Evolutionary conservation across 2,797 vertebrate genomes (phyloP), one percentile per base, ranked within the genome.

Genomic region (Siniperca scherzeri): DNA sequence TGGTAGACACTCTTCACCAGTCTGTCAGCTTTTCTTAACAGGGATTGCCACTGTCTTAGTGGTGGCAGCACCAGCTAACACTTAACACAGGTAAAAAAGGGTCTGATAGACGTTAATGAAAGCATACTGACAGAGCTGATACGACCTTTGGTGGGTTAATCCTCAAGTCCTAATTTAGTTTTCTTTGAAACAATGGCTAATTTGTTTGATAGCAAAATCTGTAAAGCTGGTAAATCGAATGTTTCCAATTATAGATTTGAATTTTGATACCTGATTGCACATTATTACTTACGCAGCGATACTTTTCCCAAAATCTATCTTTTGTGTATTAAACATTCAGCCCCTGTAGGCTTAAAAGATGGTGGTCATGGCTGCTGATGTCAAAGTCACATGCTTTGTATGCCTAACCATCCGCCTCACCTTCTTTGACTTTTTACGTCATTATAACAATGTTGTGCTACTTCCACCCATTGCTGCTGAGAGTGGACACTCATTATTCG

Each of bases 11-110:
- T 88, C 66, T 48, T 80, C 69, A 59, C 67, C 83, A 75, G 87
- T 81, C 85, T 80, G 90, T 93, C 90, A 87, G 87, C 82, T 89
- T 82, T 80, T 82, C 85, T 88, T 88, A 87, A 84, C 84, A 68
- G 76, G 83, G 74, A 86, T 77, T 78, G 74, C 85, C 70, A 79
- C 77, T 82, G 80, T 79, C 86, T 90, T 83, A 76, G 80, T 55
- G 81, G 74, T 48, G 79, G 81, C 44, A 78, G 64, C 66, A n/a
- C 62, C 69, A 30, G 87, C 82, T 74, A 67, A 76, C 82, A 77
- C 67, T 86, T 72, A 74, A 55, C 71, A 74, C 38, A 72, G 76
- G 74, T 82, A 59, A 50, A 85, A 85, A 77, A 44, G 30, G 40
- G 21, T 74, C 70, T 40, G 68, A 75, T 69, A 56, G 71, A 77